Evolutionary conservation across 2,888 invertebrate species (phyloP), one percentile per base, ranked within the genome.

Genomic region (Rhamphomyia laevipes): DNA sequence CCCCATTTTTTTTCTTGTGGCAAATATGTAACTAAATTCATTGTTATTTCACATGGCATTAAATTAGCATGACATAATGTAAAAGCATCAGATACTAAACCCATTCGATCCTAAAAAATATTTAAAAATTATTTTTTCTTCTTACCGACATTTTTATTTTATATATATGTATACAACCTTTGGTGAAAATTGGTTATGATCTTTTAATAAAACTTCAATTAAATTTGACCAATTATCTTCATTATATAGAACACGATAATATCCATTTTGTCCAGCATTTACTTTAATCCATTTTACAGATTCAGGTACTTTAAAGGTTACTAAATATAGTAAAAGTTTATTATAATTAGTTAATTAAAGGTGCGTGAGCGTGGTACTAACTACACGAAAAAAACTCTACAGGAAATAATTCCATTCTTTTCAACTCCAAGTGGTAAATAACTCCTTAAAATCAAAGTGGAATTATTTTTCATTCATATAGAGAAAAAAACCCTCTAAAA

Each of bases 231-330:
- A 71, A 52, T 71, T 71, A 38, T 67, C 70, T 9, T 64, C 63
- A 27, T 66, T 66, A 53, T 71, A 71, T 16, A 69, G 56, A 3
- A 71, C 71, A 9, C 71, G 63, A 55, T 68, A 71, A 46, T 70
- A 71, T 3, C 71, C 70, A 15, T 61, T 65, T 53, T 71, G 71
- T 10, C 64, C 61, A 13, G 67, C 63, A 57, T 71, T 71, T 4
- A 71, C 61, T 55, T 71, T 71, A 21, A 71, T 67, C 71, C 71
- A 71, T 55, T 68, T 71, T 0, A 66, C 64, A 46, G 65, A 66
- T 51, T 64, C 61, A 10, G 67, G 61, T 42, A 71, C 59, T 56
- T 68, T 65, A 47, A 71, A 68, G 13, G 65, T 64, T 0, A 68
- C 71, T 70, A 45, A 1, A 47, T 43, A 33, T n/a, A 52, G 52